These are phyloP conservation scores for Emydura subglobosa DNA, from an alignment of 2,113 vertebrate species.

Conservation along the genomic window DNA sequence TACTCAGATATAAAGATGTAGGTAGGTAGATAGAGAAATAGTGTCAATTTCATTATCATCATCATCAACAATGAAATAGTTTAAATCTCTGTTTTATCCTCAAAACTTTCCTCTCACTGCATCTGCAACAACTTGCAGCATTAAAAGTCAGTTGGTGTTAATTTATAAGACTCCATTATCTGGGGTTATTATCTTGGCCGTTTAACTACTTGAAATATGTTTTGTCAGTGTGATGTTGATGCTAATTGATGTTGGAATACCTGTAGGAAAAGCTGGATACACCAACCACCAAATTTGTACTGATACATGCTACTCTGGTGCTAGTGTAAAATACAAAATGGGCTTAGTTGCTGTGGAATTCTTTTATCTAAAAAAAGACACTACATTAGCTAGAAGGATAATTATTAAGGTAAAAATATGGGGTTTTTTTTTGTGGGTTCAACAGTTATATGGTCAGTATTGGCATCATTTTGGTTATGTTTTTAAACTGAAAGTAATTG, in stretches of 20 bases:
- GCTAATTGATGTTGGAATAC: constrained; percentile 3
- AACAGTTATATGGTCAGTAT: neutral
- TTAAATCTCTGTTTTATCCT: neutral
- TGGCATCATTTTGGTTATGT: neutral
- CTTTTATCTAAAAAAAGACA: neutral
- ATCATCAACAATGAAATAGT: neutral
- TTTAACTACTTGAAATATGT: constrained; percentile 66
- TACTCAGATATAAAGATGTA: fast-evolving
- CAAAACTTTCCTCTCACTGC: neutral
- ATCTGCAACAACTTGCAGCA: constrained; percentile 20
- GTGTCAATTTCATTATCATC: neutral
- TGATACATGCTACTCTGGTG: constrained; percentile 25
- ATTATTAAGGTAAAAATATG: neutral
- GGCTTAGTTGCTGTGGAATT: neutral
- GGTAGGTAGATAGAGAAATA: neutral
- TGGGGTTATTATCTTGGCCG: constrained; percentile 65
- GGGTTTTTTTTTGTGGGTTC: neutral
- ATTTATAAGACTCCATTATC: constrained; percentile 32
- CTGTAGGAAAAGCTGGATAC: neutral
- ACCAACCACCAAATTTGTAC: neutral
- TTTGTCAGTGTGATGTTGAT: fast-evolving
- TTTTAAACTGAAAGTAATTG: neutral
- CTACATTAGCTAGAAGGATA: neutral
- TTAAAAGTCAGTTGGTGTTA: neutral
- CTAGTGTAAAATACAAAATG: neutral